Evolutionary conservation across 1,140 invertebrate species (phyloP).

Genomic region (Orussus abietinus): DNA sequence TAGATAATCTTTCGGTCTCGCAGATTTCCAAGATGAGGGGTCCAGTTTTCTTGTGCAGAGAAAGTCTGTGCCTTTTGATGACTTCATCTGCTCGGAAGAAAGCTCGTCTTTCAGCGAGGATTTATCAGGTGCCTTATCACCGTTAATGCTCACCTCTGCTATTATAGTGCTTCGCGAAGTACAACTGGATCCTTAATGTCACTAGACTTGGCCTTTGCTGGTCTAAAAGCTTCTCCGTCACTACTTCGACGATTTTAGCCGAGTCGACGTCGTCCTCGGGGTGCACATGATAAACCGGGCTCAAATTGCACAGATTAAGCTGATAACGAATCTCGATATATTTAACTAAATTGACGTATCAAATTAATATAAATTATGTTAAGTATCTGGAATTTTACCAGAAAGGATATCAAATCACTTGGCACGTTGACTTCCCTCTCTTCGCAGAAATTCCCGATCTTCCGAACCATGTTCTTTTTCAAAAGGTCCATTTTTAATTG

Average conservation of each 20-base stretch:
- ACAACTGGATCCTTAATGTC: slow-evolving; percentile 66
- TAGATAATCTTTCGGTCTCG: slow-evolving; percentile 43
- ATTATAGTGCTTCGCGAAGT: slow-evolving; percentile 66
- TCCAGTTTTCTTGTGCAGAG: slow-evolving; percentile 49
- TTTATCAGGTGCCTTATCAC: too few species aligned
- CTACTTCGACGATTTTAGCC: slow-evolving; percentile 12
- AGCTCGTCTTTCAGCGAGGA: too few species aligned
- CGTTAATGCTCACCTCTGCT: slow-evolving; percentile 47
- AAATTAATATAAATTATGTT: neutral
- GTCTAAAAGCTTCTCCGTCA: slow-evolving; percentile 34
- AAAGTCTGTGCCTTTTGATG: slow-evolving; percentile 53
- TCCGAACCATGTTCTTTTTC: slow-evolving; percentile 29
- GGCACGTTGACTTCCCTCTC: slow-evolving; percentile 24
- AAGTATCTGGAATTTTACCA: slow-evolving; percentile 25
- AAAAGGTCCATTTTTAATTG: slow-evolving; percentile 36
- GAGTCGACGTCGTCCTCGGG: slow-evolving; percentile 18
- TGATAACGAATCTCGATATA: slow-evolving; percentile 13
- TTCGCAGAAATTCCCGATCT: slow-evolving; percentile 30
- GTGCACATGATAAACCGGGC: slow-evolving; percentile 27
- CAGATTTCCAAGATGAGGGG: slow-evolving; percentile 59
- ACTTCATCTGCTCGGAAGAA: slow-evolving; percentile 44
- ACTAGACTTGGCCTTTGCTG: slow-evolving; percentile 43
- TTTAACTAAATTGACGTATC: slow-evolving; percentile 8
- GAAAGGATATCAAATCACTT: slow-evolving; percentile 37
- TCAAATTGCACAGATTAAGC: slow-evolving; percentile 28